Base-by-base conservation (phyloP, 2,888 invertebrate genomes). In the Gasteruption jaculator region DNA sequence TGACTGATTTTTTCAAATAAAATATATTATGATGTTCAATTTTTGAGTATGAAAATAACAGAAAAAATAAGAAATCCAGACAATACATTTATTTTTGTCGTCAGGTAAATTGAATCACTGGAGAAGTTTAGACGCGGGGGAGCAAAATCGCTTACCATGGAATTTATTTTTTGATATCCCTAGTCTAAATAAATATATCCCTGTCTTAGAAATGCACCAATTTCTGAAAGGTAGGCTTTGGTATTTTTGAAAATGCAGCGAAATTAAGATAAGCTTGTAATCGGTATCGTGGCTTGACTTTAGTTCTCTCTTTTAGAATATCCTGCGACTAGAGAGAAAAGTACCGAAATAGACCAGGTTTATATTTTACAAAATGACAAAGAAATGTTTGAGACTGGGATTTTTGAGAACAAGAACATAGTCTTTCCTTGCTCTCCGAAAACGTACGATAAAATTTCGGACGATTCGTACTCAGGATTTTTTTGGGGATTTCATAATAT, bases 171-270 rank as follows among this genome's bases (percentile, higher is more conserved):
- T 99, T 71, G 87, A 96, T 64, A 38, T 95, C 4, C 56, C 75
- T 1, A 86, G 90, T 57, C 73, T 99, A 18, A 77, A 81, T 60
- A 74, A 76, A 26, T 94, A 84, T 72, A 81, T 86, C 1, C 90
- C 91, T 32, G 89, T 95, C 0, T 75, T 92, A 3, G 97, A 99
- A 74, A 81, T 92, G 71, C 73, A 85, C 42, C 84, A 93, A 54
- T 86, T 86, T 65, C 73, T 93, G 38, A 65, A 77, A 60, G 81
- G 86, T 80, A 71, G 61, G 38, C 14, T 35, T 42, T 35, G 20
- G 4, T 11, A 10, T 20, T 24, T 20, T 44, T 26, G 22, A 30
- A 14, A 3, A 11, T 30, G 1, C 21, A 12, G 14, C 12, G 7
- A 5, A 4, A 24, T 18, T 3, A 18, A 39, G 27, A 26, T 5